These are phyloP conservation scores for Pluvialis apricaria DNA, from an alignment of 2,113 vertebrate genomes.

Conservation along the genomic window DNA sequence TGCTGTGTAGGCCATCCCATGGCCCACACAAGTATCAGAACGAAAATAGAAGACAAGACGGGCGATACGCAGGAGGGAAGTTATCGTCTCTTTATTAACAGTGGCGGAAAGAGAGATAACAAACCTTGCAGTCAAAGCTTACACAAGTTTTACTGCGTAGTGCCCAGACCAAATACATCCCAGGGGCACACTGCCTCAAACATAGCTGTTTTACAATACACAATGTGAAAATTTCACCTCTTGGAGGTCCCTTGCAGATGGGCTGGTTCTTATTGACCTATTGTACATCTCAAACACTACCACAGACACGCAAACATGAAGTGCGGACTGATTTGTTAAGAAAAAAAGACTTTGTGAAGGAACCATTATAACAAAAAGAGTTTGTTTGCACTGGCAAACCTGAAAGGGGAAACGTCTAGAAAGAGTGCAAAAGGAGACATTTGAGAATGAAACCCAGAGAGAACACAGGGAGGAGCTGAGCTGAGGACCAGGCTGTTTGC, in stretches of 20 bases:
- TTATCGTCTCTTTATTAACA: not conserved
- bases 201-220: not conserved
- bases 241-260: not conserved
- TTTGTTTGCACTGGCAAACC: not conserved
- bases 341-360: not conserved
- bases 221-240: not conserved
- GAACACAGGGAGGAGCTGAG: not conserved
- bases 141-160: not conserved
- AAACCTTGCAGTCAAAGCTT: not conserved
- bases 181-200: not conserved
- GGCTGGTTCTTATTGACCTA: not conserved
- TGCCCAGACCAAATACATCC: not conserved
- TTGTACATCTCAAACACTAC: not conserved
- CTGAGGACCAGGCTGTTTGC: not conserved
- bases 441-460: not conserved
- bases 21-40: not conserved
- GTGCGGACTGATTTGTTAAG: not conserved
- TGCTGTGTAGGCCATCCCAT: too few species aligned
- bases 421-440: not conserved
- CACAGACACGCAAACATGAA: not conserved
- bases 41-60: not conserved
- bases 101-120: not conserved
- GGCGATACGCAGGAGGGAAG: rapidly evolving
- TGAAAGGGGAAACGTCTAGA: not conserved
- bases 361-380: not conserved